Evolutionary conservation across 2,113 vertebrate genomes (phyloP).

Genomic region (Ascaphus truei): DNA sequence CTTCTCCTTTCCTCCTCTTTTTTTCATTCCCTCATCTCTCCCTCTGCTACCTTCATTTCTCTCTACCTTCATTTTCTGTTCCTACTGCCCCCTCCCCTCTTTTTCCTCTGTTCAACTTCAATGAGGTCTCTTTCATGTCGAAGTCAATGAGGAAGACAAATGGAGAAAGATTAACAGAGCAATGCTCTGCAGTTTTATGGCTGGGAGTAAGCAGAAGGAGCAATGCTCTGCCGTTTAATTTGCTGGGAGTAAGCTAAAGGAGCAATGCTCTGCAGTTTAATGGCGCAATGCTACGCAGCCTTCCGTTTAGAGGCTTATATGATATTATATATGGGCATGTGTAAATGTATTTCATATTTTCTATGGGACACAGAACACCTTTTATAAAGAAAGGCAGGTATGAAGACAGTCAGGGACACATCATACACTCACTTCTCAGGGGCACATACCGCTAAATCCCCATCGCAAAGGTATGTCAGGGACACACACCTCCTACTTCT

Average conservation of each 20-base stretch:
- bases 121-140: slow-evolving; percentile 3
- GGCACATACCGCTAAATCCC: not conserved
- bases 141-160: slow-evolving; percentile 13
- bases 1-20: slow-evolving; percentile 27
- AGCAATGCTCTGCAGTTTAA: no score
- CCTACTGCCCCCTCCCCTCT: slow-evolving; percentile 1
- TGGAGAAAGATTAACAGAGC: not conserved
- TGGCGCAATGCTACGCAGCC: no score
- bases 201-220: not conserved
- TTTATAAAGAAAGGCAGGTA: no score
- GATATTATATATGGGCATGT: no score
- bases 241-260: no score
- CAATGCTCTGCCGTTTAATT: no score
- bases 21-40: slow-evolving; percentile 29
- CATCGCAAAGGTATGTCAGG: not conserved
- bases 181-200: slow-evolving; percentile 11
- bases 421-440: not conserved
- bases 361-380: no score
- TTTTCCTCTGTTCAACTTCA: slow-evolving; percentile 11
- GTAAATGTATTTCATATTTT: no score
- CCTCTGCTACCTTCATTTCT: slow-evolving; percentile 14
- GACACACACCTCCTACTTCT: not conserved
- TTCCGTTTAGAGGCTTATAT: no score
- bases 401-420: slow-evolving; percentile 9
- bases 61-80: slow-evolving; percentile 18